phyloP scores from a whole-genome alignment of 2,888 invertebrate species.

The Nymphalis urticae region DNA sequence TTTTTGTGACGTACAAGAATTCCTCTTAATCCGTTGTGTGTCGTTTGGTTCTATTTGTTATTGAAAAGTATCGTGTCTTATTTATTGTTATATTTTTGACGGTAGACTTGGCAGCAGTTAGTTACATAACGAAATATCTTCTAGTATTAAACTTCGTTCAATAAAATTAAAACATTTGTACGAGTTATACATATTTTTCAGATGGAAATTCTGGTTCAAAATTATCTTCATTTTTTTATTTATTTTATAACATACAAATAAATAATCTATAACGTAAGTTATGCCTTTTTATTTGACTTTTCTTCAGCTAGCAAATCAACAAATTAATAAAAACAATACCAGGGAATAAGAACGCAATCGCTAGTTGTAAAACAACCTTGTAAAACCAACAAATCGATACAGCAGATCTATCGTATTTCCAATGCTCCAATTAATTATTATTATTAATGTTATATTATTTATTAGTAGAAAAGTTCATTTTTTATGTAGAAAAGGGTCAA shows the following conservation, averaged over 20 bases:
- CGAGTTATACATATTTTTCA: not conserved
- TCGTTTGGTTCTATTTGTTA: constrained; percentile 16
- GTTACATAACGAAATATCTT: no score
- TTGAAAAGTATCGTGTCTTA: not conserved
- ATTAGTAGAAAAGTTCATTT: not conserved
- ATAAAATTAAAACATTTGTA: no score
- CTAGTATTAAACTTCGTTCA: no score
- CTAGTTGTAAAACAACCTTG: constrained; percentile 23
- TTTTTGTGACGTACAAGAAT: constrained; percentile 63
- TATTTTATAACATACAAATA: no score
- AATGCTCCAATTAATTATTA: constrained; percentile 6
- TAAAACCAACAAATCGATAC: constrained; percentile 24
- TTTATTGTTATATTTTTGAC: not conserved
- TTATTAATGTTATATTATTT: not conserved
- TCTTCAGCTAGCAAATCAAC: not conserved
- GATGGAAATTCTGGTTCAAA: not conserved
- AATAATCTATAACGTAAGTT: no score
- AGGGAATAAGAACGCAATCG: constrained; percentile 10
- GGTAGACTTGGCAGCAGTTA: not conserved
- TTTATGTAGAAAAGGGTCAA: not conserved
- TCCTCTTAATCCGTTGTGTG: constrained; percentile 62
- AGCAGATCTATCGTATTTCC: constrained; percentile 19
- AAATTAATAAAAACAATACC: constrained; percentile 13
- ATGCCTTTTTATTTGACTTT: no score
- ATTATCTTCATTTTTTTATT: no score